A percentile compares a stretch with the other conserved stretches of the same genome.
These are phyloP conservation scores for Adelognathus sp. DNA, from an alignment of 2,888 invertebrate genomes.

Conservation along the genomic window DNA sequence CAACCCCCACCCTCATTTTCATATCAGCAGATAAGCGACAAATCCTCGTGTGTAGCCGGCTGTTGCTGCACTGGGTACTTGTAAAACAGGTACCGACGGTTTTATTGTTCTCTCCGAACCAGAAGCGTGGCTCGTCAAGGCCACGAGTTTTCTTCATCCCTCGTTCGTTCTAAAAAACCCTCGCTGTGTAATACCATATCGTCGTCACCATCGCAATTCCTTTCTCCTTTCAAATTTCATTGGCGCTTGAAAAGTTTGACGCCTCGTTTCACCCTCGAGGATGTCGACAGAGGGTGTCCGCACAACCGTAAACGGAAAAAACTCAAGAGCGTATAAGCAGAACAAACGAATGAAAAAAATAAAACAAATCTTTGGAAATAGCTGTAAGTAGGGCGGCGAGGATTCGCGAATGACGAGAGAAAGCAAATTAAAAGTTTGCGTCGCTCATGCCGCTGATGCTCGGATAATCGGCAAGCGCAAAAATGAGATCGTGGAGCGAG, in stretches of 20 bases:
- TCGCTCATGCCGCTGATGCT: constrained; percentile 6
- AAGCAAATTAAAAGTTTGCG: constrained; percentile 27
- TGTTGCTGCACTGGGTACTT: background rate
- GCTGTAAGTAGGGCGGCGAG: background rate
- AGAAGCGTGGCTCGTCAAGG: background rate
- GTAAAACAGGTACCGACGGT: constrained; percentile 4
- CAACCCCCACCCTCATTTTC: no score
- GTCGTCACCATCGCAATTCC: background rate
- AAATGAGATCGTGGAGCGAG: background rate
- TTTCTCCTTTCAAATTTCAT: constrained; percentile 8
- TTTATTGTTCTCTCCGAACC: constrained; percentile 23
- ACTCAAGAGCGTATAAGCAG: background rate
- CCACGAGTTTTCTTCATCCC: background rate
- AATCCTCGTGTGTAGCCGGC: background rate
- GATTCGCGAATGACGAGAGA: background rate
- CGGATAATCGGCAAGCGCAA: background rate
- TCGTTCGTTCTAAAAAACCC: constrained; percentile 8
- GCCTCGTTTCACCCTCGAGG: constrained; percentile 4
- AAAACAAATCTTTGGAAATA: background rate
- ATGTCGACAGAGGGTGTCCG: constrained; percentile 10
- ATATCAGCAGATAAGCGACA: constrained; percentile 14
- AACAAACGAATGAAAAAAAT: background rate
- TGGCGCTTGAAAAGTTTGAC: constrained; percentile 8
- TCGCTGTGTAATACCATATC: background rate
- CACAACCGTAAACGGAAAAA: background rate